Evolutionary conservation across 2,113 vertebrate species (phyloP).

Genomic region (Poicephalus meyeri): DNA sequence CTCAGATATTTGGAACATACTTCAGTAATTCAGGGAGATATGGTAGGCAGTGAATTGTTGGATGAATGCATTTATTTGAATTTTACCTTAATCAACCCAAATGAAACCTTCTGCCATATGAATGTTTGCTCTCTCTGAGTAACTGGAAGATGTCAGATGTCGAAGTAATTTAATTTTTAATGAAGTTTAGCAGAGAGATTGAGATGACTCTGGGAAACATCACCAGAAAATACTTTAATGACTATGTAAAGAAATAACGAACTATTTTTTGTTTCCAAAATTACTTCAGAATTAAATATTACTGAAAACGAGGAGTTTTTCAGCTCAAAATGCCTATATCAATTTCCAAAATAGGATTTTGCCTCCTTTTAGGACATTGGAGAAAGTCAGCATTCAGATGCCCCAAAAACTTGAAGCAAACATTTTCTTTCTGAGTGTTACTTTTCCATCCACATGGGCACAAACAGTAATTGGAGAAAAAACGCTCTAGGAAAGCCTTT

Average conservation of each 20-base stretch:
- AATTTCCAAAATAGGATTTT: background rate
- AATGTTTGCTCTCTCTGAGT: background rate
- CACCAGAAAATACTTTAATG: background rate
- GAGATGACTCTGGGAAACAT: background rate
- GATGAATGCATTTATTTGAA: background rate
- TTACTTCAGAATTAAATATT: background rate
- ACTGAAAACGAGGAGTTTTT: background rate
- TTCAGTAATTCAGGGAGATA: background rate
- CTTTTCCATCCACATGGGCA: background rate
- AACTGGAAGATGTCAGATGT: background rate
- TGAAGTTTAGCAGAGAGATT: background rate
- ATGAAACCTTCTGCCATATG: background rate
- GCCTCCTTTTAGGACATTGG: background rate
- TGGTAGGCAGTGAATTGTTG: background rate
- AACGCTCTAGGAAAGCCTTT: background rate
- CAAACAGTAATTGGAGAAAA: background rate
- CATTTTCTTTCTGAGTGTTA: background rate
- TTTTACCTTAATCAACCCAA: background rate
- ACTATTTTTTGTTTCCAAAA: background rate
- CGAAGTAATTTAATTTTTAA: background rate
- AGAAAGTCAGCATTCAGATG: background rate
- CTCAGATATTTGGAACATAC: background rate
- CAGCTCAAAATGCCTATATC: background rate
- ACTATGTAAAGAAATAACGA: background rate
- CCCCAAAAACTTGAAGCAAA: background rate